These are phyloP conservation scores for Atrina japonica DNA, from an alignment of 2,888 invertebrate genomes.

Conservation along the genomic window DNA sequence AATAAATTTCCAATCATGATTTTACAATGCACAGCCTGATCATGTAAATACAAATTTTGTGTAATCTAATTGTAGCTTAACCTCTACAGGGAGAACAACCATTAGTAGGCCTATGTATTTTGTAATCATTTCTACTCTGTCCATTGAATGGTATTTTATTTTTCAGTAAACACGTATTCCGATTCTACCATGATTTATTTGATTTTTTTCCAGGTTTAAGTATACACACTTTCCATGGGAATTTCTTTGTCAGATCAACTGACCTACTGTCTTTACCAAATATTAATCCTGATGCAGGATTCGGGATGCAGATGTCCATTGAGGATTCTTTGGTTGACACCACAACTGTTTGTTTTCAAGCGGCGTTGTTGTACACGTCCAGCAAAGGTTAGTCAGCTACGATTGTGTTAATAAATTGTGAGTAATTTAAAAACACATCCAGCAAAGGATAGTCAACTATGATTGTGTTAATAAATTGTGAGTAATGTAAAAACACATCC, in stretches of 20 bases:
- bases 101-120: too few species aligned
- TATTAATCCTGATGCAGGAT: constrained; percentile 98
- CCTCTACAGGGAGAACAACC: too few species aligned
- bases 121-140: too few species aligned
- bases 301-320: constrained; percentile 98
- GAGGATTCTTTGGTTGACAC: constrained; percentile 86
- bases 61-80: too few species aligned
- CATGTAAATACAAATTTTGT: too few species aligned
- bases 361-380: constrained; percentile 97
- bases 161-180: too few species aligned
- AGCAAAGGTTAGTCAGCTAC: constrained; percentile 86
- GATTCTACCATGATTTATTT: too few species aligned
- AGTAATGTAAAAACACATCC: constrained; percentile 87
- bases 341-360: constrained; percentile 93
- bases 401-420: not conserved
- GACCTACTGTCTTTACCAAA: constrained; percentile 97
- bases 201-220: constrained; percentile 90
- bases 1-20: too few species aligned
- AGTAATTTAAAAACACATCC: constrained; percentile 87
- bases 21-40: too few species aligned
- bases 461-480: not conserved
- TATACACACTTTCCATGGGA: constrained; percentile 99
- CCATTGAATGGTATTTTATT: too few species aligned
- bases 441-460: constrained; percentile 86
- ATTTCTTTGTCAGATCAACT: constrained; percentile 99